Evolutionary conservation across 2,888 invertebrate genomes (phyloP), one percentile per base, ranked within the genome.

Genomic region (Latrodectus elegans): DNA sequence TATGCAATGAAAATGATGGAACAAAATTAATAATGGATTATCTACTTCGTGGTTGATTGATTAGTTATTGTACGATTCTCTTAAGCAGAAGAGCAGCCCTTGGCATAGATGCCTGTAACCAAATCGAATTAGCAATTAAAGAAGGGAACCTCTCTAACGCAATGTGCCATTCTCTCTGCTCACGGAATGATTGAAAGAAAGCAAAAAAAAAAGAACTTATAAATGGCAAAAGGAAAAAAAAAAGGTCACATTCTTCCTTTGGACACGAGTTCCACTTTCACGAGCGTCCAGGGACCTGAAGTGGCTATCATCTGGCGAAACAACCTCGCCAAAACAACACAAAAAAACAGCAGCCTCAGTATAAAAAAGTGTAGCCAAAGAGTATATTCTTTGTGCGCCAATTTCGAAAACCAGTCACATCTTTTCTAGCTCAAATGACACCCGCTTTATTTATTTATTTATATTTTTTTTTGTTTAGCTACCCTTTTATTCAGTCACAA

Each of bases 391-490:
- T 68, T 74, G 26, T 52, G 64, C 22, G 51, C 73, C 73, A 67
- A 72, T 84, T 84, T 71, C 67, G 72, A 55, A 84, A 84, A 68
- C 78, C 78, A 84, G 78, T 84, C 84, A 84, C 84, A 84, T 84
- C 84, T 55, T 84, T 14, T 10, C 14, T n/a, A 12, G n/a, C 73
- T 15, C 60, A 78, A 84, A 84, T 78, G 84, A 84, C 84, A 84
- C 64, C 51, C 71, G 65, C 52, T 65, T 22, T 38, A 65, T 49
- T 76, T 38, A 65, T 49, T 76, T 77, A 77, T 15, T 12, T 49
- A 49, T 11, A n/a, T 60, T 60, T 60, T 55, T 60, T 60, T 60
- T 60, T 60, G 10, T 60, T 60, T 38, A 26, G 68, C 53, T 17
- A 26, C 22, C 38, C 55, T 65, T 38, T 67, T 76, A 65, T 67